Conservation (phyloP, 2,888 invertebrate genomes). For the Plusia festucae region DNA sequence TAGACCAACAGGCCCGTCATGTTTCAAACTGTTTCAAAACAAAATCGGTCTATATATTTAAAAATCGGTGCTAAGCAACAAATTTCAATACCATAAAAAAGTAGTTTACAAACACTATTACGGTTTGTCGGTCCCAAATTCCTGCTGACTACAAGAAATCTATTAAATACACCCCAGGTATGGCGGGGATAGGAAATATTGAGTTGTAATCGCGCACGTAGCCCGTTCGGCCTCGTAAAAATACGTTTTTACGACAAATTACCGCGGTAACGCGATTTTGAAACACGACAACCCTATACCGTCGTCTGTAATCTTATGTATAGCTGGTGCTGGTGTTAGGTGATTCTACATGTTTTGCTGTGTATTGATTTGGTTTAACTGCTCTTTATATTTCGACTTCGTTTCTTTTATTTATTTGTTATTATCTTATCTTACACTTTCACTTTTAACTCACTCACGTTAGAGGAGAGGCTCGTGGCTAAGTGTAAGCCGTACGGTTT, state of each 20-base stretch:
- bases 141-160: slow-evolving; percentile 1
- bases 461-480: too few relatives aligned
- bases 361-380: slow-evolving; percentile 41
- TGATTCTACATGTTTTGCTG: slow-evolving; percentile 18
- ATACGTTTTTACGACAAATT: slow-evolving; percentile 75
- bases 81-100: slow-evolving; percentile 2
- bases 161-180: slow-evolving; percentile 16
- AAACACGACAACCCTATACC: slow-evolving; percentile 57
- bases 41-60: too few relatives aligned
- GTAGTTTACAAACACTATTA: not conserved
- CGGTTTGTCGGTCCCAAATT: slow-evolving; percentile 13
- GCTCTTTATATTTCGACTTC: not conserved
- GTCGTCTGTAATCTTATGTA: slow-evolving; percentile 40
- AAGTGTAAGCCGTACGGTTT: too few relatives aligned
- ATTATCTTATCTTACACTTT: too few relatives aligned
- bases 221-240: slow-evolving; percentile 63
- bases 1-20: too few relatives aligned
- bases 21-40: too few relatives aligned
- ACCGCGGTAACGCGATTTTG: slow-evolving; percentile 72
- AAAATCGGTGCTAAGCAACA: not conserved
- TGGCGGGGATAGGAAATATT: slow-evolving; percentile 49
- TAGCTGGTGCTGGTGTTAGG: slow-evolving; percentile 14
- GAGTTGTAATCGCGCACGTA: slow-evolving; percentile 57
- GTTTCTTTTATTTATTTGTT: too few relatives aligned
- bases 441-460: too few relatives aligned